Percentiles rank a stretch among this genome's conserved stretches.
Evolutionary conservation across 2,797 vertebrate genomes (phyloP).

Genomic region (Pelochelys cantorii): DNA sequence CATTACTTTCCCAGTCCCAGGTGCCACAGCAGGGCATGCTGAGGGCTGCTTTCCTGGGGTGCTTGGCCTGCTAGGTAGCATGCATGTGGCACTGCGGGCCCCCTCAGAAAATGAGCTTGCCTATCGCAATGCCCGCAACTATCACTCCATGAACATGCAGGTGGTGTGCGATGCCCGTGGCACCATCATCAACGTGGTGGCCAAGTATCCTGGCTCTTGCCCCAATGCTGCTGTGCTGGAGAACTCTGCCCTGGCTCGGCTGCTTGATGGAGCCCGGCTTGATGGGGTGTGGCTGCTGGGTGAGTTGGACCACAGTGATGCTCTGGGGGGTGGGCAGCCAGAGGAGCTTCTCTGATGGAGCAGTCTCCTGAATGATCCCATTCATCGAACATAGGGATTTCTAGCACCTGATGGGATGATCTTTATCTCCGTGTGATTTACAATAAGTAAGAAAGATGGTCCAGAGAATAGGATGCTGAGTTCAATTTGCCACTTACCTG

Average conservation of each 20-base stretch:
- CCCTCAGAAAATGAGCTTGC: neutral
- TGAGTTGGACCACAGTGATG: neutral
- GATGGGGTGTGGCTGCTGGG: conserved; percentile 24
- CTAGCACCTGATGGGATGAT: neutral
- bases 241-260: neutral
- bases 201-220: conserved; percentile 30
- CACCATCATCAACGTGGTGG: conserved; percentile 33
- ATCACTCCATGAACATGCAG: conserved; percentile 43
- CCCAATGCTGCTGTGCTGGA: conserved; percentile 24
- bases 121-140: neutral
- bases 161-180: conserved; percentile 23
- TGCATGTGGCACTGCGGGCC: conserved; percentile 5
- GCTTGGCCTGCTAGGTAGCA: neutral
- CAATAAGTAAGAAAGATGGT: neutral
- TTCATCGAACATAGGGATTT: neutral
- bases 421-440: neutral
- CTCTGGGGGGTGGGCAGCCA: neutral
- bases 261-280: neutral
- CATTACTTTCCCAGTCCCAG: neutral
- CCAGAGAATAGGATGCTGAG: neutral
- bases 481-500: neutral
- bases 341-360: neutral
- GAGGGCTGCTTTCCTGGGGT: neutral
- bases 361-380: neutral
- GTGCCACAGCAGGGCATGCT: neutral